Base-by-base conservation (phyloP, 1,140 invertebrate species). In the Megathymus violae region DNA sequence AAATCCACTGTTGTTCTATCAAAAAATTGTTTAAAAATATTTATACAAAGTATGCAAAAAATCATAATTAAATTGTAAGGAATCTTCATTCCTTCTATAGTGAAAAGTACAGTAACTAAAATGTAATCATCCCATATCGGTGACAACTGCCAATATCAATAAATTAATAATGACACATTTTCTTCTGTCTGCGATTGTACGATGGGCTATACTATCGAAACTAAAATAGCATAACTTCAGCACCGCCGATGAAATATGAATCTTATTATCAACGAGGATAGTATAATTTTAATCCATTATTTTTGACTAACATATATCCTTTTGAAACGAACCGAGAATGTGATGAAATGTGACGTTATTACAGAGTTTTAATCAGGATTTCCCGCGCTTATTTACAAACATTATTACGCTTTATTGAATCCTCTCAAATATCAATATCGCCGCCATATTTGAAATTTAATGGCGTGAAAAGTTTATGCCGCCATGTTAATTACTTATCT, bases 321-420 rank as follows among this genome's bases (percentile, higher is more conserved):
- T 36, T 10, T 11, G 10, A 48, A 48, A 15, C 25, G 10, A 41
- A 13, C 7, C 14, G 36, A 25, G 5, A 41, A 14, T 1, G 10
- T 22, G 36, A 17, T 56, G 40, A 56, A 52, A 54, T 27, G 19
- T 54, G 13, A 31, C 38, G 40, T 44, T 40, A 56, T 56, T 56
- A 56, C 38, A 15, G 34, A n/a, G 15, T 15, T 43, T 19, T 19
- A 43, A 56, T 43, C 40, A 4, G 38, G 27, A 40, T 34, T 56
- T 43, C 25, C 13, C 10, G 38, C 51, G 22, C 14, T 27, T 56
- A 43, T 56, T 43, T 43, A 13, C 11, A 56, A 17, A 52, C 31
- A 25, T 56, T 27, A 56, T 56, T 44, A 44, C 52, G n/a, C 19
- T 14, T 25, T 54, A 54, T 50, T 50, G 47, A 54, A 27, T 54